Evolutionary conservation across 1,140 invertebrate genomes (phyloP).

Genomic region (Globodera rostochiensis): DNA sequence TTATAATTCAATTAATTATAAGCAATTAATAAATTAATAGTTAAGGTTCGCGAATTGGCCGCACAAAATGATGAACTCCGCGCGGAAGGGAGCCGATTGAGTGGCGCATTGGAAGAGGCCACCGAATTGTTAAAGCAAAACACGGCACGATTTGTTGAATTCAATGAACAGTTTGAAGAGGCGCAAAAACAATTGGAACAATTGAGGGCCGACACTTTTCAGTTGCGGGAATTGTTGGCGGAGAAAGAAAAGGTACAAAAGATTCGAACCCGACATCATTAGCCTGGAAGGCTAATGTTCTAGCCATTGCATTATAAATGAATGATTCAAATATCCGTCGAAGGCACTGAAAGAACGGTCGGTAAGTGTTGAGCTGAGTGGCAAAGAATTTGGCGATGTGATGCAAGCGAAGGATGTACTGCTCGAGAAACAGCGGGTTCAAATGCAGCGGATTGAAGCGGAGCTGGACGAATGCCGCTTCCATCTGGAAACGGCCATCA

Average conservation of each 20-base stretch:
- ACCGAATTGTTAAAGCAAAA: slow-evolving; percentile 58
- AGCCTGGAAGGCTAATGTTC: neutral
- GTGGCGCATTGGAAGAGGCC: slow-evolving; percentile 55
- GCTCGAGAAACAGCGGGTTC: slow-evolving; percentile 44
- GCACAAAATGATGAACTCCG: slow-evolving; percentile 60
- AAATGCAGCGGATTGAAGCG: slow-evolving; percentile 29
- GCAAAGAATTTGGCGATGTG: slow-evolving; percentile 37
- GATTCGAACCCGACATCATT: neutral
- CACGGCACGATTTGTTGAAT: slow-evolving; percentile 42
- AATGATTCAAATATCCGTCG: neutral
- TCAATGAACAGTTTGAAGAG: slow-evolving; percentile 42
- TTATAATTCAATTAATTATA: no score
- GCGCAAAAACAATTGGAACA: slow-evolving; percentile 42
- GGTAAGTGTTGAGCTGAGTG: slow-evolving; percentile 34
- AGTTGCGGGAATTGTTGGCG: slow-evolving; percentile 32
- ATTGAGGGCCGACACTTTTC: slow-evolving; percentile 40
- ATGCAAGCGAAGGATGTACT: slow-evolving; percentile 44
- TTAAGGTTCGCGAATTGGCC: slow-evolving; percentile 43
- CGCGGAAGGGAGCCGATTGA: slow-evolving; percentile 52
- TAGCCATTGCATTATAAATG: neutral
- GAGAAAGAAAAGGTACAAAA: slow-evolving; percentile 29
- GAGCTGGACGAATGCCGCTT: slow-evolving; percentile 48
- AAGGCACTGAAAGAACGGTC: slow-evolving; percentile 21
- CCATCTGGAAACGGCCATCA: slow-evolving; percentile 15
- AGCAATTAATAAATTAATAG: neutral